These are phyloP conservation scores for Eupithecia exiguata DNA, from an alignment of 2,888 invertebrate species.

Conservation along the genomic window DNA sequence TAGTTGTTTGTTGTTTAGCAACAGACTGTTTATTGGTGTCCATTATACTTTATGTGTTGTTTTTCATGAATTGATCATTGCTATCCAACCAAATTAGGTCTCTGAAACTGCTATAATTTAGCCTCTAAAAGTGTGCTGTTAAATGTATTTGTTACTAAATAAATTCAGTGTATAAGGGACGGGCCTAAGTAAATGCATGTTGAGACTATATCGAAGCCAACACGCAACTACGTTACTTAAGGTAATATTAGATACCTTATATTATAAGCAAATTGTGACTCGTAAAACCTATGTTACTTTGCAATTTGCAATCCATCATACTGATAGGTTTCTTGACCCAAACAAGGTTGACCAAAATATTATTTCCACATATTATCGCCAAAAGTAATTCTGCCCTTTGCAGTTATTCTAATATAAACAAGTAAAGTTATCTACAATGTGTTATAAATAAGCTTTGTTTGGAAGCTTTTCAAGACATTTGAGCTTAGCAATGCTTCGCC, in stretches of 20 bases:
- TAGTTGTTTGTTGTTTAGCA: conserved; percentile 43
- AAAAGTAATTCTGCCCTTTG: conserved; percentile 14
- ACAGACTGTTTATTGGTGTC: conserved; percentile 42
- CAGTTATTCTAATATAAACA: conserved; percentile 6
- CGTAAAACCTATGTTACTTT: conserved; percentile 32
- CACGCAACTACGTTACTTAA: conserved; percentile 53
- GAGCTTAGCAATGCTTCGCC: conserved; percentile 22
- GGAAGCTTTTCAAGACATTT: conserved; percentile 31
- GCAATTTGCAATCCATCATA: conserved; percentile 26
- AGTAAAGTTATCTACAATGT: conserved; percentile 16
- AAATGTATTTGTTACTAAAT: conserved; percentile 1
- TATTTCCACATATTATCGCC: not conserved
- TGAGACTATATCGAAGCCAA: conserved; percentile 38
- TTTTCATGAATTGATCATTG: conserved; percentile 39
- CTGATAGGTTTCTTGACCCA: conserved; percentile 21
- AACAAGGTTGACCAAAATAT: not conserved
- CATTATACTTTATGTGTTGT: conserved; percentile 38
- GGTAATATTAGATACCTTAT: conserved; percentile 43
- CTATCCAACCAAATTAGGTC: conserved; percentile 34
- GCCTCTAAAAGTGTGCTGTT: not conserved
- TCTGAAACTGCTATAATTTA: conserved; percentile 34
- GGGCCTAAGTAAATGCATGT: not conserved
- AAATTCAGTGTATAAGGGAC: conserved; percentile 35
- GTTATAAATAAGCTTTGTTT: conserved; percentile 6
- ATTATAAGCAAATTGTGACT: conserved; percentile 42